Base-by-base conservation (phyloP, 2,888 invertebrate species). In the Chloroclystis v-ata region DNA sequence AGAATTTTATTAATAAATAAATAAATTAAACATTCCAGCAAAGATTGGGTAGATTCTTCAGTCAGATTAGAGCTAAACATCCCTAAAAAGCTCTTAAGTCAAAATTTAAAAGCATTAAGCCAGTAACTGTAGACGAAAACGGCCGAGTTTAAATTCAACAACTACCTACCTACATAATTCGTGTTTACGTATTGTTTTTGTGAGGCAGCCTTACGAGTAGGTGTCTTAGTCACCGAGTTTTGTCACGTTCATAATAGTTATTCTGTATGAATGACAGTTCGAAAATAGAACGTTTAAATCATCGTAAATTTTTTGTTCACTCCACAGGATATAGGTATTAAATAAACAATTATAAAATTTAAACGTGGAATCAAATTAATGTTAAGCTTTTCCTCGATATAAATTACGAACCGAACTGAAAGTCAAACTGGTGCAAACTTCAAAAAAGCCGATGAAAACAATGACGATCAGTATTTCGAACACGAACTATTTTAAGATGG, bases 401-500 rank as follows among this genome's bases (percentile, higher is more conserved):
- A 14, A 32, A 9, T 32, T n/a, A 1, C 8, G 14, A 12, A n/a
- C 13, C 13, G 16, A 33, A 16, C 4, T 16, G 16, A 33, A 33
- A 33, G 1, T 16, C 5, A 33, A 14, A 16, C 16, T 6, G 32
- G 14, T 33, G 14, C 8, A 14, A n/a, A 6, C 16, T 33, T 32
- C 32, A 42, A 48, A 33, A 25, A 39, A 33, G 30, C 59, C 60
- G 50, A 60, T 57, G 52, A 61, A 62, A 63, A 69, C 71, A 72
- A 69, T 66, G 63, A 61, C 61, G 62, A 57, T 62, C 57, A 59
- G 55, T 59, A 66, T 65, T 75, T 73, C 61, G 65, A 69, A 70
- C 65, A 57, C 61, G 60, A 67, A 69, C 72, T 79, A 78, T 75
- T 77, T 77, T 72, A 75, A 77, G 70, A 76, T 72, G 72, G 71